These are phyloP conservation scores for Stomorhina lunata DNA, from an alignment of 2,888 invertebrate genomes.

Conservation along the genomic window DNA sequence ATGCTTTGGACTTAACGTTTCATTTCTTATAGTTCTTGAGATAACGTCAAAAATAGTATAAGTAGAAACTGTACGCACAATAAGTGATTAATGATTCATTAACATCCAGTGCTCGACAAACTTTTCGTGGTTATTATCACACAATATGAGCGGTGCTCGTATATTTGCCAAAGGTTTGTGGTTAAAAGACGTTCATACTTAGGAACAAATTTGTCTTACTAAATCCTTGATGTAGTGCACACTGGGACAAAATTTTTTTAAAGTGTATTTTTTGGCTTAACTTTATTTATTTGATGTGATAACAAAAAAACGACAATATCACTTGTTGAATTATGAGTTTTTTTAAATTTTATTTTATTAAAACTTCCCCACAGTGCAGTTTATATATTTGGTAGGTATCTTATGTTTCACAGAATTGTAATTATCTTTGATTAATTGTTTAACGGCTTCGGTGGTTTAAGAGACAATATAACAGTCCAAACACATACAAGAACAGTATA, in stretches of 20 bases:
- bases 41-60: background rate
- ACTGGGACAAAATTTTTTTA: too few relatives aligned
- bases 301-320: too few relatives aligned
- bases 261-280: too few relatives aligned
- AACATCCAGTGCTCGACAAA: conserved; percentile 42
- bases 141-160: conserved; percentile 27
- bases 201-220: conserved; percentile 4
- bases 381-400: conserved; percentile 19
- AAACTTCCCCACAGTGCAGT: too few relatives aligned
- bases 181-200: background rate
- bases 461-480: conserved; percentile 14
- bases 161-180: conserved; percentile 44
- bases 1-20: background rate
- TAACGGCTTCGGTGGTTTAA: conserved; percentile 71
- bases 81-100: conserved; percentile 66
- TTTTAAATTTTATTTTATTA: too few relatives aligned
- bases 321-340: too few relatives aligned
- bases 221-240: conserved; percentile 20
- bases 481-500: conserved; percentile 52
- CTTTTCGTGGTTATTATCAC: conserved; percentile 54
- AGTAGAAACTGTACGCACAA: conserved; percentile 52
- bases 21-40: background rate
- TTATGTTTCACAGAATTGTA: conserved; percentile 66
- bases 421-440: conserved; percentile 77
- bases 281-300: too few relatives aligned